Evolutionary conservation across 2,113 vertebrate species (phyloP), one percentile per base, ranked within the genome.

Genomic region (Cryptomyrus ogoouensis): DNA sequence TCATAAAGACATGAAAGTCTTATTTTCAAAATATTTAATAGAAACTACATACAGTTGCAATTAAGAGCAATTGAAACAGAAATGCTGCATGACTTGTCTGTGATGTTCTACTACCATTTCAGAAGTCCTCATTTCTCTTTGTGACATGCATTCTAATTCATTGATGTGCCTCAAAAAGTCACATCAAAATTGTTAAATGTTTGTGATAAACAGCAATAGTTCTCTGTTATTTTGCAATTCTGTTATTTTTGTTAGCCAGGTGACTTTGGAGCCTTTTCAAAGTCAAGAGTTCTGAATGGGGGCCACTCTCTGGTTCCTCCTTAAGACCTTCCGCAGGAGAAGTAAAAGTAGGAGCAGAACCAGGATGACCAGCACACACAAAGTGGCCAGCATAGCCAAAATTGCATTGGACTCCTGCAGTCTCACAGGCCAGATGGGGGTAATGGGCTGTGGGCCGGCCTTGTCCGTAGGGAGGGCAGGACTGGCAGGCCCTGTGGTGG

Each of bases 301-400:
- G 42, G 93, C 95, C 83, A 96, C 95, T 85, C 94, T 94, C 90
- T 93, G 94, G 56, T 93, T 94, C 62, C 46, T 92, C 86, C 90
- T 15, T 0, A 96, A 89, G 1, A 95, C 31, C 8, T 90, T 93
- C 91, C 94, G 95, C 70, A 96, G 88, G 1, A 95, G 56, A 0
- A 95, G 12, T 10, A 95, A 87, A 89, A 94, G 92, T 5, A 90
- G 89, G 21, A 95, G 24, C 86, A 94, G 93, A 7, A 96, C 52
- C 0, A 96, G 88, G 88, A 49, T 90, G 5, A 94, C 93, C 17
- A 96, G 88, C 1, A 94, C 92, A 90, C 94, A 96, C 4, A 96
- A 74, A 44, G 94, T 50, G 27, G 93, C 44, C 0, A 96, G 93
- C 62, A 96, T 89, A 4, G 92, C 89, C n/a, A 94, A 50, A 21